Conservation (phyloP, 2,113 vertebrate genomes). For the Cathartes aura region DNA sequence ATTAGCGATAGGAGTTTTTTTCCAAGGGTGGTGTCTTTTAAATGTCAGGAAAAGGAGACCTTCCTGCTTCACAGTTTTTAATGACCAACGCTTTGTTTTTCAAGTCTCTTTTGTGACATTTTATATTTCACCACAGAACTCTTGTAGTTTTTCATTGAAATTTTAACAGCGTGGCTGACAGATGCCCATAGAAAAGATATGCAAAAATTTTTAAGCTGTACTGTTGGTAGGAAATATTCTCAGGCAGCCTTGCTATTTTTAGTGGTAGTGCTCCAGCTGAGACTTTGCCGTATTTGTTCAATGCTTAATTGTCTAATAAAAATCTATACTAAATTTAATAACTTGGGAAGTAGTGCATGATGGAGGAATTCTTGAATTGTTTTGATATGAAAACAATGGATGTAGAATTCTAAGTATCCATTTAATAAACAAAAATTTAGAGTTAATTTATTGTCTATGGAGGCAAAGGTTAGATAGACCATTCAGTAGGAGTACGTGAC, state of each 20-base stretch:
- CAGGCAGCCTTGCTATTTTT: conserved; percentile 63
- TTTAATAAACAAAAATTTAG: not conserved
- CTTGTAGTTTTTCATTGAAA: not conserved
- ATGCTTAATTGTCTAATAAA: conserved; percentile 74
- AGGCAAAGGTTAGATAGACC: not conserved
- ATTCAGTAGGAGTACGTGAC: not conserved
- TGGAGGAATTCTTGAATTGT: conserved; percentile 51
- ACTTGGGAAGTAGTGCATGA: conserved; percentile 48
- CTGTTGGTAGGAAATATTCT: not conserved
- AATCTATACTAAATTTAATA: conserved; percentile 41
- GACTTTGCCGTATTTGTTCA: conserved; percentile 66
- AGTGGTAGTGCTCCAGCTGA: conserved; percentile 42
- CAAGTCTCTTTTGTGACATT: not conserved
- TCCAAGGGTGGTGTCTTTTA: conserved; percentile 62
- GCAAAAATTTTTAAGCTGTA: conserved; percentile 5
- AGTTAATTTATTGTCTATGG: not conserved
- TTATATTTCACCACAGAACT: not conserved
- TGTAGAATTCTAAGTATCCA: not conserved
- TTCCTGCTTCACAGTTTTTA: conserved; percentile 72
- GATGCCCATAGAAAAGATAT: not conserved
- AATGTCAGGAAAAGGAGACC: conserved; percentile 77
- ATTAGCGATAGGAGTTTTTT: not conserved
- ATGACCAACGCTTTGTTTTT: conserved; percentile 27
- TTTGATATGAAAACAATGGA: conserved; percentile 35
- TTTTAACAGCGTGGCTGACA: conserved; percentile 13